These are phyloP conservation scores for Seriola quinqueradiata DNA, from an alignment of 2,113 vertebrate species.

Conservation along the genomic window DNA sequence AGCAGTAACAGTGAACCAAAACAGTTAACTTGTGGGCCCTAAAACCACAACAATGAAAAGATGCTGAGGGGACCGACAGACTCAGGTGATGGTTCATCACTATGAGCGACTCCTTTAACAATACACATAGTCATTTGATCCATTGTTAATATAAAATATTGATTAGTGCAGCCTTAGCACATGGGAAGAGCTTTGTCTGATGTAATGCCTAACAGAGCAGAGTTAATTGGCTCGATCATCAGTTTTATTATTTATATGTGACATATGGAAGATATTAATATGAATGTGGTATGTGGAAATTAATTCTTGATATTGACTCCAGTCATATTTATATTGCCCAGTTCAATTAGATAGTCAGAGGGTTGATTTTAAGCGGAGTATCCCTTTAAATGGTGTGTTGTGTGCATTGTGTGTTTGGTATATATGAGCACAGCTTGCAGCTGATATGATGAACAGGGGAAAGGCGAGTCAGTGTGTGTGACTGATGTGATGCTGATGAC, in stretches of 20 bases:
- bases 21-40: neutral
- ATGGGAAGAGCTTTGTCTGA: neutral
- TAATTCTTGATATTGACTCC: neutral
- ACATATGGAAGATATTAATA: neutral
- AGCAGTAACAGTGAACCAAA: neutral
- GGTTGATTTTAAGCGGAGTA: neutral
- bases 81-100: too few species aligned
- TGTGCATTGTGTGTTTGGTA: slow-evolving; percentile 36
- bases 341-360: neutral
- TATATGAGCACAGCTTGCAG: slow-evolving; percentile 49
- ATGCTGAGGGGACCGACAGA: neutral
- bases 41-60: slow-evolving; percentile 7
- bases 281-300: neutral
- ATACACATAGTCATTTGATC: neutral
- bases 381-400: slow-evolving; percentile 26
- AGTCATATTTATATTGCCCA: too few species aligned
- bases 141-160: neutral
- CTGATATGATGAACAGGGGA: slow-evolving; percentile 53
- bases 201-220: neutral
- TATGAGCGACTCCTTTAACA: neutral
- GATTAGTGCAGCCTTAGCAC: neutral
- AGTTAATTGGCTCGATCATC: neutral
- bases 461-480: slow-evolving; percentile 61
- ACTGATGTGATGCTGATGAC: slow-evolving; percentile 65
- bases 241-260: neutral